Base-by-base conservation (phyloP, 2,797 vertebrate genomes). In the Anabas testudineus region DNA sequence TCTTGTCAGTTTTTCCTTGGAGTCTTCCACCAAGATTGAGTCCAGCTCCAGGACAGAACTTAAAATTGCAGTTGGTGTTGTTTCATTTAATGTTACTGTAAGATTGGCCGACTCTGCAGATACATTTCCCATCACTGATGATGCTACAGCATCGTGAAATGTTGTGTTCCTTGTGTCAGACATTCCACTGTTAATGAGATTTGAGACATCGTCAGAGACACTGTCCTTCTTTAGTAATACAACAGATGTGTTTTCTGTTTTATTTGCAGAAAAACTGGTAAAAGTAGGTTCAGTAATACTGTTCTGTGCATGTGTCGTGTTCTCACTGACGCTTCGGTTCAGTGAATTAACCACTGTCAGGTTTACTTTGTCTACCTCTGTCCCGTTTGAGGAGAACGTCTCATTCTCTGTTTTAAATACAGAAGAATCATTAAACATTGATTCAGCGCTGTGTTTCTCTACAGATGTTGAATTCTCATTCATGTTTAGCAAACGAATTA, bases 401-500 rank as follows among this genome's bases (percentile, higher is more conserved):
- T 42, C n/a, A 58, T 79, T 84, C 3, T 71, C 47, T 41, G 26
- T 64, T 45, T 73, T 43, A 55, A 55, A 22, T 37, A 37, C 7
- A 21, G n/a, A 19, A 5, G 39, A 67, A 53, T 13, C 60, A 10
- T 52, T 15, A 22, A 41, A 43, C 28, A 46, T 10, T 15, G 48
- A 42, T 21, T 42, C 2, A 2, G 1, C 24, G 10, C 37, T 78
- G 2, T 13, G 77, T 54, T 71, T 77, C 37, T 66, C 45, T 15
- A 18, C 4, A 14, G 42, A 14, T 30, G 74, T 81, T 42, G 48
- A 41, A 41, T 84, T 88, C n/a, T 57, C 69, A 71, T 10, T 72
- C 3, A 37, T 18, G 52, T 59, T 80, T 15, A 66, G 51, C 21
- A 67, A 34, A 65, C 45, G n/a, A 18, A 18, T 37, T 6, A 7